Evolutionary conservation across 1,140 invertebrate genomes (phyloP), one percentile per base, ranked within the genome.

Genomic region (Rhyzopertha dominica): DNA sequence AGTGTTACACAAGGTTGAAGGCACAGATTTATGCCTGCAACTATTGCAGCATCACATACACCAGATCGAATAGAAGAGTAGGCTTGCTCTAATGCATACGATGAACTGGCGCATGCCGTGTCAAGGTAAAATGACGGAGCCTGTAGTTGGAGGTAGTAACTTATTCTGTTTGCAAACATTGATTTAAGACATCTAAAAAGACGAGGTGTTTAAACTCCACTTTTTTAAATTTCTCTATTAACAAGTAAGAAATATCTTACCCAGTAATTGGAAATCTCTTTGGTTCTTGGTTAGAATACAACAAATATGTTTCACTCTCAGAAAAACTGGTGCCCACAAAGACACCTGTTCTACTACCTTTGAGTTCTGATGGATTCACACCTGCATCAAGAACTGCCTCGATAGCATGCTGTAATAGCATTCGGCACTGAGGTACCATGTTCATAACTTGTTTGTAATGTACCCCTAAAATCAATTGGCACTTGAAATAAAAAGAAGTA

Each of bases 381-480:
- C 91, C 91, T 45, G 91, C 84, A 76, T 96, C 92, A 43, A 92
- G 70, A n/a, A 95, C 78, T 1, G 90, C 86, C 70, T 95, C 91
- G 55, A 88, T 85, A 0, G 87, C 72, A 32, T 84, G 81, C 67
- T 96, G 92, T 17, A 95, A 63, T 10, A 95, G 65, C 43, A 92
- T 78, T 43, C 91, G 74, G 52, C 86, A 78, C 80, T 92, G 89
- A 0, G 90, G 90, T 57, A 95, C 92, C 85, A 93, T 87, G 7
- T 76, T 77, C 47, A 91, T 77, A 0, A 88, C 88, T 64, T 93
- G 87, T 48, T 87, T 85, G 54, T 77, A 81, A 54, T 87, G 84
- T 1, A 91, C 80, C 0, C 77, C 60, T 56, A 10, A 3, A 38
- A 46, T 13, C 8, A 24, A 9, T 18, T 4, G 4, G 4, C n/a